These are phyloP conservation scores for Melangyna quadrimaculata DNA, from an alignment of 2,888 invertebrate species.

Conservation along the genomic window DNA sequence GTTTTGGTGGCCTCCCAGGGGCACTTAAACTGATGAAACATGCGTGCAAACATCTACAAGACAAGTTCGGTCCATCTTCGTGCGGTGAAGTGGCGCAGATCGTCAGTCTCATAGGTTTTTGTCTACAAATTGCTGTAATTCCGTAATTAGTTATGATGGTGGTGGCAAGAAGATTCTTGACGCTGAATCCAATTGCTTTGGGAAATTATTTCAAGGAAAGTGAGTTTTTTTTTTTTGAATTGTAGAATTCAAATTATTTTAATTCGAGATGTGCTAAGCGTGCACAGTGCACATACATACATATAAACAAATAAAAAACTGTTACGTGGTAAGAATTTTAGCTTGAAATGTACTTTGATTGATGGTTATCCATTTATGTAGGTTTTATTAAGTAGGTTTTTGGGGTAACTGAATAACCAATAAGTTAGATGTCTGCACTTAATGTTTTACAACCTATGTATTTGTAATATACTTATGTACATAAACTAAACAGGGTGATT, in stretches of 20 bases:
- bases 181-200: constrained; percentile 39
- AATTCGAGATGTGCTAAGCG: constrained; percentile 25
- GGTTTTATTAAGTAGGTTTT: not conserved
- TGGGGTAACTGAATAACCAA: not conserved
- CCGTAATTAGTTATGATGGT: not conserved
- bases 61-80: constrained; percentile 36
- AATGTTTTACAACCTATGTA: no score
- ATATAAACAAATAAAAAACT: no score
- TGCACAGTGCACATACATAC: constrained; percentile 5
- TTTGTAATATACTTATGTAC: no score
- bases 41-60: constrained; percentile 42
- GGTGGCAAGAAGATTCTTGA: constrained; percentile 56
- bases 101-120: constrained; percentile 18
- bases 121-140: not conserved
- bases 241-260: not conserved
- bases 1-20: constrained; percentile 36
- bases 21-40: constrained; percentile 38
- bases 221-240: not conserved
- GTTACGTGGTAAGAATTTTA: constrained; percentile 19
- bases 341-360: constrained; percentile 1
- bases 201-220: constrained; percentile 58
- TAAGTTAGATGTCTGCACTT: no score
- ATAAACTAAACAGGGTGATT: no score
- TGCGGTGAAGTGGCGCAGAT: constrained; percentile 22
- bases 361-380: constrained; percentile 12